phyloP scores from a whole-genome alignment of 2,888 invertebrate species.

The Trachelus tabidus region DNA sequence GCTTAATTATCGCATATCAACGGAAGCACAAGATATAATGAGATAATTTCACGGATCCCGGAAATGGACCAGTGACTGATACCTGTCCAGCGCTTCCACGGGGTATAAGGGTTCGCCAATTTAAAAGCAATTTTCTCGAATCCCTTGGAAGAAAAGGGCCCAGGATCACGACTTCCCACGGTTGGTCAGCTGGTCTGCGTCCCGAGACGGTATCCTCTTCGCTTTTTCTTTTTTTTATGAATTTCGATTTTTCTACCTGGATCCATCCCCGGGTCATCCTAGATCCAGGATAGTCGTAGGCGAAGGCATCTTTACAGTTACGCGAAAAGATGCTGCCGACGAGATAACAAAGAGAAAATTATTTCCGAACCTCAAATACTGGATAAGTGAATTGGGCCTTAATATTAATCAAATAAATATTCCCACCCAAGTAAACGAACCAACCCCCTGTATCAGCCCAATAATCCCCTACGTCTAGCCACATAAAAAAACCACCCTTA shows the following conservation, averaged over 20 bases:
- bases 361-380: slow-evolving; percentile 2
- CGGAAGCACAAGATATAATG: neutral
- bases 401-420: neutral
- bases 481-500: neutral
- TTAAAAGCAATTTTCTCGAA: slow-evolving; percentile 60
- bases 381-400: neutral
- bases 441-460: neutral
- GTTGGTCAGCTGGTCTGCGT: slow-evolving; percentile 64
- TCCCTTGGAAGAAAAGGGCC: slow-evolving; percentile 32
- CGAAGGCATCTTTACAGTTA: slow-evolving; percentile 52
- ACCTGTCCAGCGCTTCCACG: slow-evolving; percentile 41
- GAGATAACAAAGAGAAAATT: slow-evolving; percentile 24
- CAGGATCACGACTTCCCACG: slow-evolving; percentile 59
- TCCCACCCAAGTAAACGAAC: neutral
- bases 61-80: slow-evolving; percentile 3
- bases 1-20: neutral
- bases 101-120: slow-evolving; percentile 49
- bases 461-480: neutral
- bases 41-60: slow-evolving; percentile 4
- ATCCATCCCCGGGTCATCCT: slow-evolving; percentile 43
- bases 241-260: slow-evolving; percentile 61
- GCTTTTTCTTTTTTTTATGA: slow-evolving; percentile 41
- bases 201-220: slow-evolving; percentile 30
- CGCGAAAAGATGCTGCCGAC: slow-evolving; percentile 34
- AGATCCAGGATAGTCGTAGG: slow-evolving; percentile 38